Evolutionary conservation across 2,888 invertebrate species (phyloP).

Genomic region (Chironomus riparius): DNA sequence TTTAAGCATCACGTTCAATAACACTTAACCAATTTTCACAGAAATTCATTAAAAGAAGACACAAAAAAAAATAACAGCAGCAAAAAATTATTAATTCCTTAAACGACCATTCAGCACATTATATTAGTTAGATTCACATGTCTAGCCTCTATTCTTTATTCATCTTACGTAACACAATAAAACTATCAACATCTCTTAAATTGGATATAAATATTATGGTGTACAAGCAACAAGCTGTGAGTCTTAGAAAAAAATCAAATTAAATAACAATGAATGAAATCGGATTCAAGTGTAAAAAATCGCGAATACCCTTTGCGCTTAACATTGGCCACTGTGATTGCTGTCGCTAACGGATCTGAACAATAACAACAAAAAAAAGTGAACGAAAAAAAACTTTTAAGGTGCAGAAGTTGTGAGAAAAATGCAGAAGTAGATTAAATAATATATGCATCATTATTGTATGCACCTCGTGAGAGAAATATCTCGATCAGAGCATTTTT

Average conservation of each 20-base stretch:
- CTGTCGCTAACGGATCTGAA: background rate
- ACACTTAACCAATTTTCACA: too few species aligned
- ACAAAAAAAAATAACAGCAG: too few species aligned
- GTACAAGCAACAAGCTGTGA: too few species aligned
- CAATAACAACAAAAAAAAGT: background rate
- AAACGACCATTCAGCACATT: too few species aligned
- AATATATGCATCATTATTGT: background rate
- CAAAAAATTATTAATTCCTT: too few species aligned
- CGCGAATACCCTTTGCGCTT: slow-evolving; percentile 2
- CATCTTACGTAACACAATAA: too few species aligned
- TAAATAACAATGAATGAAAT: background rate
- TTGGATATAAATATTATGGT: background rate
- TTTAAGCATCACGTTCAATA: too few species aligned
- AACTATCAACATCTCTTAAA: background rate
- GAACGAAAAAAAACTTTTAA: background rate
- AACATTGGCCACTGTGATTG: background rate
- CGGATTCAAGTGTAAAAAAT: slow-evolving; percentile 9
- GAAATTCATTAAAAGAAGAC: too few species aligned
- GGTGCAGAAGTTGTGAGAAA: background rate
- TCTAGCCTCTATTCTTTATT: too few species aligned
- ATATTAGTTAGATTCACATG: too few species aligned
- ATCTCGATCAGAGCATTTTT: too few species aligned
- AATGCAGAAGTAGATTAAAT: slow-evolving; percentile 3
- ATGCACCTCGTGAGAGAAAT: too few species aligned
- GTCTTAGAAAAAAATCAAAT: background rate